A percentile compares a stretch with the other conserved stretches of the same genome.
Evolutionary conservation across 53 echinoderm and acorn worm species (phyloP).

Genomic region (Arbacia lixula): DNA sequence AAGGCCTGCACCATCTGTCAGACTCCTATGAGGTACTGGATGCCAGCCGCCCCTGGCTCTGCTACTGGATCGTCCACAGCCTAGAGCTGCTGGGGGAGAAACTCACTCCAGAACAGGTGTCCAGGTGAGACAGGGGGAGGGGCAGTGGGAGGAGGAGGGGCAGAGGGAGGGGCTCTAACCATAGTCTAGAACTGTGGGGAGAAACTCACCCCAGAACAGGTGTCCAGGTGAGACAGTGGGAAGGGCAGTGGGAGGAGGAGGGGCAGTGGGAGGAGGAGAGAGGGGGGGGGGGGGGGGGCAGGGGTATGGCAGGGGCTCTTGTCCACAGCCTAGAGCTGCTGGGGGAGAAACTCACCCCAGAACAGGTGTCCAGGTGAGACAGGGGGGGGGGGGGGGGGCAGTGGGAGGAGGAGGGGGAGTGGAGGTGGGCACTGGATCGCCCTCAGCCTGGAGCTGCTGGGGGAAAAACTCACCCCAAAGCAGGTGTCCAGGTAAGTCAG

Average conservation of each 20-base stretch:
- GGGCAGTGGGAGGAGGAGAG: no score
- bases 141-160: no score
- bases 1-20: conserved; percentile 80
- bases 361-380: conserved; percentile 75
- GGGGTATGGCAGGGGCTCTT: no score
- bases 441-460: conserved; percentile 85
- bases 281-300: no score
- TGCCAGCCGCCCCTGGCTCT: conserved; percentile 97
- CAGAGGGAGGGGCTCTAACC: no score
- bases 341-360: conserved; percentile 80
- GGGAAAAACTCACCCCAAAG: conserved; percentile 80
- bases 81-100: conserved; percentile 84
- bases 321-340: conserved; percentile 86
- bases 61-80: conserved; percentile 97
- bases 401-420: no score
- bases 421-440: no score
- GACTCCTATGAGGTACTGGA: conserved; percentile 93
- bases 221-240: conserved; percentile 79
- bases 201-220: conserved; percentile 72
- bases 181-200: conserved; percentile 87
- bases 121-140: no score
- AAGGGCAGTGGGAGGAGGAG: no score
- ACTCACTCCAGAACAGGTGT: conserved; percentile 70
- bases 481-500: conserved; percentile 75
- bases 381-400: no score